phyloP scores from a whole-genome alignment of 2,113 vertebrate genomes.

The Falco punctatus region DNA sequence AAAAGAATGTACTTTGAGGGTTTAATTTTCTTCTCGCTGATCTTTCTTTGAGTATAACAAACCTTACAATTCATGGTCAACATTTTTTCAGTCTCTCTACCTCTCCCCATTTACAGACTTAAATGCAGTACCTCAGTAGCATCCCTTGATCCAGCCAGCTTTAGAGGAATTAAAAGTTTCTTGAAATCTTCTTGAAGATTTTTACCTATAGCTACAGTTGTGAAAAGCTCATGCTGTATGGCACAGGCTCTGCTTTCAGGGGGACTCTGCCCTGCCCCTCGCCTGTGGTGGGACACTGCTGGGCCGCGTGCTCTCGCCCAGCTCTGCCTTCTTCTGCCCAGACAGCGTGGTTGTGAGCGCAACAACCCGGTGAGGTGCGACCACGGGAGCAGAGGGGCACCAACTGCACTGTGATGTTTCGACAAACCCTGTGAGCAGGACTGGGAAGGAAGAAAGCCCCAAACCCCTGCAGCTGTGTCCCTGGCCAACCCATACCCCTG shows the following conservation, averaged over 20 bases:
- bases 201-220: neutral
- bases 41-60: neutral
- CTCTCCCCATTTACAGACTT: neutral
- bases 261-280: neutral
- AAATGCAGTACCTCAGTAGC: neutral
- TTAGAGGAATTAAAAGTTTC: neutral
- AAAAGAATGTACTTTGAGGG: neutral
- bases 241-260: neutral
- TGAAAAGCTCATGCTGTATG: accelerated
- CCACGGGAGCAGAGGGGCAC: too few relatives aligned
- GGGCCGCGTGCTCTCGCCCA: accelerated
- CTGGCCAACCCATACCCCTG: neutral
- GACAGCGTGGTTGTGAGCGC: neutral
- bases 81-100: neutral
- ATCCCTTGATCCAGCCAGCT: neutral
- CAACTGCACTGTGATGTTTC: accelerated
- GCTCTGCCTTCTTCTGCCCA: neutral
- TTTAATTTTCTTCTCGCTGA: neutral
- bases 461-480: neutral
- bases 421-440: neutral
- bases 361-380: neutral
- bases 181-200: neutral
- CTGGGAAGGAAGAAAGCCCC: neutral
- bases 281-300: accelerated
- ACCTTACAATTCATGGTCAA: neutral